Percentiles rank a stretch among this genome's conserved stretches.
These are phyloP conservation scores for Melanchra persicariae DNA, from an alignment of 2,888 invertebrate species.

Conservation along the genomic window DNA sequence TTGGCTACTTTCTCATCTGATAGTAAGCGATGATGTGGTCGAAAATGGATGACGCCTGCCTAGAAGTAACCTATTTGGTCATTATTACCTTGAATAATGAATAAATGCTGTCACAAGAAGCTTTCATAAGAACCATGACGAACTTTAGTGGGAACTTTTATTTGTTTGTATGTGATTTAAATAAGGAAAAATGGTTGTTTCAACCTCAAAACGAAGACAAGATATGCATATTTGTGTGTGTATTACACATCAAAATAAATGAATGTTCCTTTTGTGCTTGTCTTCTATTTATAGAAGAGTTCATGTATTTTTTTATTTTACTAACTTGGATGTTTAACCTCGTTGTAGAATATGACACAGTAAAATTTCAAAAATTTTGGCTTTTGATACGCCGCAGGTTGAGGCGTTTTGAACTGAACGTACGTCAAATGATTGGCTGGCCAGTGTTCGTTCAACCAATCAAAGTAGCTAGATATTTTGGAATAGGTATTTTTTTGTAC, in stretches of 20 bases:
- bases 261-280: conserved; percentile 1
- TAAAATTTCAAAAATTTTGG: neutral
- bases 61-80: neutral
- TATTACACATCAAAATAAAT: conserved; percentile 20
- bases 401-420: too few species aligned
- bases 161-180: conserved; percentile 7
- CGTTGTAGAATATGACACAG: neutral
- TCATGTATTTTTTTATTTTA: conserved; percentile 6
- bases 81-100: conserved; percentile 23
- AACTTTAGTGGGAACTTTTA: conserved; percentile 5
- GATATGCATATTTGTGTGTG: conserved; percentile 37
- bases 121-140: conserved; percentile 16
- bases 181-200: conserved; percentile 29
- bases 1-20: neutral
- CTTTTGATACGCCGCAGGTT: too few species aligned
- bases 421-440: too few species aligned
- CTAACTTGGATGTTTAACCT: conserved; percentile 12
- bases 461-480: too few species aligned
- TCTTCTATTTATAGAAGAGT: conserved; percentile 3
- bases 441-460: too few species aligned
- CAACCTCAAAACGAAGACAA: conserved; percentile 14
- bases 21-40: neutral
- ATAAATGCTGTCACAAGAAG: neutral
- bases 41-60: too few species aligned
- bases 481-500: too few species aligned